Evolutionary conservation across 1,140 invertebrate genomes (phyloP), one percentile per base, ranked within the genome.

Genomic region (Apis laboriosa): DNA sequence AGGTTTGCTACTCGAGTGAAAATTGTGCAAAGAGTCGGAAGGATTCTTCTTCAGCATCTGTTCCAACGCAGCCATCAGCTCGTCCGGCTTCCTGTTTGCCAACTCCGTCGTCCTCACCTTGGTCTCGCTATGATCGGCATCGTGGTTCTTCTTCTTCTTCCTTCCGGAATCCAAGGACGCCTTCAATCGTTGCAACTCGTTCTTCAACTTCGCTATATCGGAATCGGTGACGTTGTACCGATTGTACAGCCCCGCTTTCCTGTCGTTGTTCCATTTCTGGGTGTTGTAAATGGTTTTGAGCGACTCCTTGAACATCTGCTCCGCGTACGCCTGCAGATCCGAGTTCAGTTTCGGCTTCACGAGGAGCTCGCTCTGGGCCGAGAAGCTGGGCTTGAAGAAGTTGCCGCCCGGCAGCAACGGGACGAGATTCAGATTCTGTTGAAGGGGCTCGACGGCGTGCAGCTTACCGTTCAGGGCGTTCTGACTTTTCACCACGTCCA

Each of bases 231-330:
- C 53, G 55, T 87, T 92, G 3, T 90, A 86, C 72, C 87, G 80
- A 21, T 83, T 90, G 17, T 70, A 67, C 34, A 34, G 3, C 0
- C 84, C 86, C 1, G 77, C 71, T 64, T 83, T 91, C 9, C 89
- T 78, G 75, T 94, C 93, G 21, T 91, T 93, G 68, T 94, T 94
- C 93, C 93, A 94, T 51, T 94, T 94, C 12, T 94, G 93, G 0
- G 93, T 91, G 53, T 92, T 94, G 64, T 94, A 94, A 51, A 94
- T 94, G 0, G 94, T 94, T 77, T 90, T 92, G 43, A 94, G 63
- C 0, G 94, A 94, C 80, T 94, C 93, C 53, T 92, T 94, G 63
- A 94, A 90, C 93, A 94, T 94, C 68, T 94, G 93, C 66, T 94
- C 92, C 0, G 93, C 94, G 68, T 94, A 94, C 8, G 90, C 92